A percentile compares a stretch with the other conserved stretches of the same genome.
These are phyloP conservation scores for Varanus komodoensis DNA, from an alignment of 2,113 vertebrate species.

Conservation along the genomic window DNA sequence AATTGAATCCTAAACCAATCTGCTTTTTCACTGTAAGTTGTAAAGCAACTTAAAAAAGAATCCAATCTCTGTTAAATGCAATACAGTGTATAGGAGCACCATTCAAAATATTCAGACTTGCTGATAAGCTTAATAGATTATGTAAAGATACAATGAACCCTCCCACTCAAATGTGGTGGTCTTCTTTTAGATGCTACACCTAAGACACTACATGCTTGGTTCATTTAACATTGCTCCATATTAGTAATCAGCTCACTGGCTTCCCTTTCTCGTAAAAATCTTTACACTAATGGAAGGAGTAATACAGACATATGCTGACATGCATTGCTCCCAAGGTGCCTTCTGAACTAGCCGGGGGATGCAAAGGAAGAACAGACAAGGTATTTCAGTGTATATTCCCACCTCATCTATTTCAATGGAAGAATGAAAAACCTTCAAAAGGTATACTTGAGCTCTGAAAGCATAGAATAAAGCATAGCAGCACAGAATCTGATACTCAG, in stretches of 20 bases:
- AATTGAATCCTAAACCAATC: background rate
- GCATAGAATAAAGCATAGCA: conserved; percentile 49
- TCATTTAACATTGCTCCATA: conserved; percentile 40
- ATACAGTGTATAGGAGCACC: conserved; percentile 36
- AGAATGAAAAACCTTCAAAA: conserved; percentile 42
- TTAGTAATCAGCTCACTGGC: conserved; percentile 54
- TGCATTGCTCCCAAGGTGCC: conserved; percentile 47
- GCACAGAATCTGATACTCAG: conserved; percentile 55
- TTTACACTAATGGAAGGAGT: conserved; percentile 46
- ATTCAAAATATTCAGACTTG: background rate
- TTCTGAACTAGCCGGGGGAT: conserved; percentile 52
- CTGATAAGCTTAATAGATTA: background rate
- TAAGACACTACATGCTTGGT: conserved; percentile 10
- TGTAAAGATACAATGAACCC: conserved; percentile 20
- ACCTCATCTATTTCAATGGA: conserved; percentile 48
- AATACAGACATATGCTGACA: conserved; percentile 42
- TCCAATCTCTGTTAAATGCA: conserved; percentile 26
- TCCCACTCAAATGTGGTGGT: conserved; percentile 31
- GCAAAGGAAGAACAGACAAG: conserved; percentile 47
- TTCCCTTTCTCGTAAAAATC: conserved; percentile 52
- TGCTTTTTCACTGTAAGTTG: background rate
- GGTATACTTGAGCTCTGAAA: conserved; percentile 44
- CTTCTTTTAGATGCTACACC: conserved; percentile 26
- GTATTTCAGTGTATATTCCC: conserved; percentile 33
- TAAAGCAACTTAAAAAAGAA: background rate